These are phyloP conservation scores for Scomber scombrus DNA, from an alignment of 2,113 vertebrate genomes.

Conservation along the genomic window DNA sequence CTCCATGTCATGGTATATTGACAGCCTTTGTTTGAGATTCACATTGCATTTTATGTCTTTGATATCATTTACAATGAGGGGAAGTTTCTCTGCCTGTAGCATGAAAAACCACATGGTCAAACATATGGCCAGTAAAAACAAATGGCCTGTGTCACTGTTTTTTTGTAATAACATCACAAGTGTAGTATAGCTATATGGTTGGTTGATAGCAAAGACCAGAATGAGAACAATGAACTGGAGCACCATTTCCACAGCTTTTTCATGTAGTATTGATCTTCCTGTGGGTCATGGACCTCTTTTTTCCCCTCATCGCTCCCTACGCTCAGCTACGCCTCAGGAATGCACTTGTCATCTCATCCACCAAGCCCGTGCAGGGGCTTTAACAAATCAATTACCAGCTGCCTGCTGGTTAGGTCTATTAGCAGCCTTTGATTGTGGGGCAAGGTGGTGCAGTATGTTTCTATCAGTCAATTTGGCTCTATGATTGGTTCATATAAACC, in stretches of 20 bases:
- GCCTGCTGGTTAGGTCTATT: conserved; percentile 21
- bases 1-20: conserved; percentile 21
- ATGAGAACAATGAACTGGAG: conserved; percentile 55
- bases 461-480: conserved; percentile 2
- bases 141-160: conserved; percentile 48
- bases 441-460: not conserved
- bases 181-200: conserved; percentile 20
- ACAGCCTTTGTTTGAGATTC: conserved; percentile 35
- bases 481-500: not conserved
- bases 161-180: conserved; percentile 44
- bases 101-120: conserved; percentile 56
- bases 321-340: conserved; percentile 21
- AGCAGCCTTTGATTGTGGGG: not conserved
- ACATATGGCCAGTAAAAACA: conserved; percentile 54
- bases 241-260: conserved; percentile 45
- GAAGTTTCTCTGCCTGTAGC: conserved; percentile 38
- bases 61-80: conserved; percentile 52
- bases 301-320: not conserved
- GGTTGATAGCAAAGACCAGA: conserved; percentile 26
- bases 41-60: conserved; percentile 48
- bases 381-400: conserved; percentile 73
- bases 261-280: conserved; percentile 59
- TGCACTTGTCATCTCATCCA: conserved; percentile 58
- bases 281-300: conserved; percentile 21
- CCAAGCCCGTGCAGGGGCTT: conserved; percentile 28